A percentile compares a stretch with the other conserved stretches of the same genome.
Evolutionary conservation across 2,797 vertebrate genomes (phyloP).

Genomic region (Paramormyrops hopkinsi): DNA sequence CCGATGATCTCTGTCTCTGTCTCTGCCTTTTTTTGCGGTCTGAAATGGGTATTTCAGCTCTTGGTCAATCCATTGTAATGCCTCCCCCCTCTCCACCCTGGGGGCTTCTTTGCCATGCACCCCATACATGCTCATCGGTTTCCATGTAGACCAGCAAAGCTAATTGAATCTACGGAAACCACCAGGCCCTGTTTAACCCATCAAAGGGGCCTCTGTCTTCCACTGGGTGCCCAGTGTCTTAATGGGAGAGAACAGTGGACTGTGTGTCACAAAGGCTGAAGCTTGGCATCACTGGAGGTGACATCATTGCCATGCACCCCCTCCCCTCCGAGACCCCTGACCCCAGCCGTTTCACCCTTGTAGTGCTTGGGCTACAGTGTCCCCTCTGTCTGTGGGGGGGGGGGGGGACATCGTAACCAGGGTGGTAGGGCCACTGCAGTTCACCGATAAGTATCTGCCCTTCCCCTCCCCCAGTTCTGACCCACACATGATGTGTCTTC

Average conservation of each 20-base stretch:
- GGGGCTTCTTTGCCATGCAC: constrained; percentile 13
- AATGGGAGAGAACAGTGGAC: constrained; percentile 57
- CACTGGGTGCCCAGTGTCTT: constrained; percentile 58
- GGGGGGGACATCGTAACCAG: neutral
- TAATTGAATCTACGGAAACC: constrained; percentile 68
- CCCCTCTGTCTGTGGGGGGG: constrained; percentile 48
- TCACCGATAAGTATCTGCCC: constrained; percentile 20
- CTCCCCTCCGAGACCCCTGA: constrained; percentile 49
- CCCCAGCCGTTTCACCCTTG: constrained; percentile 49
- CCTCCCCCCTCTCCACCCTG: neutral
- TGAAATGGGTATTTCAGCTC: neutral
- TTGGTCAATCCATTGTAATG: neutral
- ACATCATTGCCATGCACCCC: constrained; percentile 65
- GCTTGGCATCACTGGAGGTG: constrained; percentile 41
- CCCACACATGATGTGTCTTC: constrained; percentile 13
- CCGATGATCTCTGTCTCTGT: neutral
- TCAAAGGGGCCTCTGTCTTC: constrained; percentile 62
- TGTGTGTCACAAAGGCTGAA: constrained; percentile 45
- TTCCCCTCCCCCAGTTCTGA: neutral
- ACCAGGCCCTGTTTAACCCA: constrained; percentile 69
- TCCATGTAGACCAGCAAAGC: constrained; percentile 44
- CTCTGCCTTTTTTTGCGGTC: neutral
- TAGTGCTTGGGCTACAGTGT: constrained; percentile 55
- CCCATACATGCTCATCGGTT: constrained; percentile 26
- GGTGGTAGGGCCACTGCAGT: neutral